Conservation (phyloP, 2,113 vertebrate genomes). For the Mastomys natalensis region DNA sequence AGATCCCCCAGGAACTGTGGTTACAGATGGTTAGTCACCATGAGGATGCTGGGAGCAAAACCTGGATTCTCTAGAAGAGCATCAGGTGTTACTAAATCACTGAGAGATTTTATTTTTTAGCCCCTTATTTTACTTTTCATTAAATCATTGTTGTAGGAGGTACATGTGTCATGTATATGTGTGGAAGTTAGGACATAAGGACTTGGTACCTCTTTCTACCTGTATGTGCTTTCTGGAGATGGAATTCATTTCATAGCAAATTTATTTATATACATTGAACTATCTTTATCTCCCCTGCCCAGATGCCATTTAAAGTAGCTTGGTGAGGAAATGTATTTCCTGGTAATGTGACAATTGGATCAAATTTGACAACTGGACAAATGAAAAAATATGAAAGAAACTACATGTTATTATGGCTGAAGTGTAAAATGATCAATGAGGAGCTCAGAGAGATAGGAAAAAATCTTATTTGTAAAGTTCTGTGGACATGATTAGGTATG, state of each 20-base stretch:
- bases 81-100: neutral
- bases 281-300: neutral
- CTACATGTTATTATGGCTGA: neutral
- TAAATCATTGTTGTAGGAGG: neutral
- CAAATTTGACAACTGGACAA: neutral
- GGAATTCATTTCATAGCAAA: neutral
- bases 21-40: neutral
- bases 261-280: neutral
- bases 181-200: neutral
- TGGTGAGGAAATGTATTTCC: neutral
- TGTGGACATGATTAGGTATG: neutral
- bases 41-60: neutral
- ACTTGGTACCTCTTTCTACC: neutral
- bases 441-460: neutral
- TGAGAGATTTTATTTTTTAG: neutral
- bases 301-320: slow-evolving; percentile 1
- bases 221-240: neutral
- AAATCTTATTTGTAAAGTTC: neutral
- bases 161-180: neutral
- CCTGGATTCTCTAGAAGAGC: neutral
- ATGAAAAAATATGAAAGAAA: neutral
- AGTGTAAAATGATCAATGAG: neutral
- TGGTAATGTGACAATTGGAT: slow-evolving; percentile 26
- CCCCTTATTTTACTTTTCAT: neutral
- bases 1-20: neutral